Evolutionary conservation across 2,797 vertebrate species (phyloP), one percentile per base, ranked within the genome.

Genomic region (Sus cebifrons): DNA sequence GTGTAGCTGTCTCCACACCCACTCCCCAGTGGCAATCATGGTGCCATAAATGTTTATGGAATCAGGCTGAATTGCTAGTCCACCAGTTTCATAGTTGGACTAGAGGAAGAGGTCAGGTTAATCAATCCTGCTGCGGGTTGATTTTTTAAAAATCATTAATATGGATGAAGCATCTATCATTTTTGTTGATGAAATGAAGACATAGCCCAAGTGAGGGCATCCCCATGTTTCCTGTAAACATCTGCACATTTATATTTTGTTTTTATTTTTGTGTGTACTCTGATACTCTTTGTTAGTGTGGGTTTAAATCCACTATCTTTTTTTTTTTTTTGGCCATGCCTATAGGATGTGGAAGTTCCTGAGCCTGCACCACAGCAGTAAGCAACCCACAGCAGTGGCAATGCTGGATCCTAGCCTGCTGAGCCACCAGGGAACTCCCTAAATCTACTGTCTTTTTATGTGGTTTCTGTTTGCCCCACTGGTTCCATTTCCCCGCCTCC

Each of bases 141-240:
- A 81, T 62, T 68, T 40, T 36, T 2, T 68, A 94, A 94, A 83
- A 36, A 49, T 58, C 44, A 27, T 91, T 83, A 52, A 40, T 70
- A 36, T 81, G 49, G 36, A 65, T 83, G 58, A 68, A 77, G 68
- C 44, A 18, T 84, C 75, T 88, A 0, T 85, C 21, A 21, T 89
- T 58, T 94, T 91, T 87, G 52, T 93, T 92, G 68, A 68, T 64
- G 89, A 96, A 85, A n/a, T 27, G 44, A 79, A 83, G 82, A 73
- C 27, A 13, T 27, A 25, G 18, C 44, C 56, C 73, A 44, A 84
- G 40, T 73, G 52, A 84, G 36, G 44, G 89, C 74, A 71, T 65
- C 32, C 6, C 29, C 58, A n/a, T 78, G n/a, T 95, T n/a, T 83
- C 54, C 83, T 91, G 32, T 67, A 65, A 78, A 90, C 60, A 15